Conservation (phyloP, 2,888 invertebrate genomes). For the Polymixis flavicincta region DNA sequence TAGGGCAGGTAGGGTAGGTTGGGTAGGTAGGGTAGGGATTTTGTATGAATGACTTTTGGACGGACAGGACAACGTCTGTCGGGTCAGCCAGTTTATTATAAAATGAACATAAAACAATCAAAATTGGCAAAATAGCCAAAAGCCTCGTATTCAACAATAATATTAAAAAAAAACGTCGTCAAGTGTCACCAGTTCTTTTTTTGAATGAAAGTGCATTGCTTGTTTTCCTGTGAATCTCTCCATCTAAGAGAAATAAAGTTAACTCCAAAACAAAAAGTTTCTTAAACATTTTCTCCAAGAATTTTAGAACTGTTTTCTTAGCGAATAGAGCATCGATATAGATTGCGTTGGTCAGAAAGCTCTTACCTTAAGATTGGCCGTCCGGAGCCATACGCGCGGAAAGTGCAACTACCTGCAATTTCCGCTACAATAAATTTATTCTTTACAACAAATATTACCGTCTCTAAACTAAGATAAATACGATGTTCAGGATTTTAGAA, state of each 20-base stretch:
- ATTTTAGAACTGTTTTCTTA: slow-evolving; percentile 18
- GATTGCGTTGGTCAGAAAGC: slow-evolving; percentile 40
- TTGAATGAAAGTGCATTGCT: no score
- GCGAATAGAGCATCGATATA: slow-evolving; percentile 1
- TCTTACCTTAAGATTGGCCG: slow-evolving; percentile 48
- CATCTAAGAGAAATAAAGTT: background rate
- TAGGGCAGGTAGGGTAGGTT: no score
- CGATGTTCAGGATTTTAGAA: background rate
- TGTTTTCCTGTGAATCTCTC: background rate
- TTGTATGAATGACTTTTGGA: no score
- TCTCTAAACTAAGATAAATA: slow-evolving; percentile 21
- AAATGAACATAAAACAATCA: no score
- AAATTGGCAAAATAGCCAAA: no score
- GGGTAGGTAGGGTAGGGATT: no score
- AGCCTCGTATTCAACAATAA: no score
- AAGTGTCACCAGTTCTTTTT: background rate
- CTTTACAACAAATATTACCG: slow-evolving; percentile 4
- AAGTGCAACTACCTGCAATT: slow-evolving; percentile 39
- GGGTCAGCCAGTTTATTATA: no score
- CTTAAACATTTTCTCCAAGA: background rate
- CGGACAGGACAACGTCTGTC: no score
- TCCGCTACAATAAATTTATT: slow-evolving; percentile 7
- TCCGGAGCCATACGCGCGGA: slow-evolving; percentile 12
- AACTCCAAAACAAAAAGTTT: background rate
- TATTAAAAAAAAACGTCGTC: no score